Evolutionary conservation across 2,113 vertebrate species (phyloP).

Genomic region (Todiramphus saurophagus): DNA sequence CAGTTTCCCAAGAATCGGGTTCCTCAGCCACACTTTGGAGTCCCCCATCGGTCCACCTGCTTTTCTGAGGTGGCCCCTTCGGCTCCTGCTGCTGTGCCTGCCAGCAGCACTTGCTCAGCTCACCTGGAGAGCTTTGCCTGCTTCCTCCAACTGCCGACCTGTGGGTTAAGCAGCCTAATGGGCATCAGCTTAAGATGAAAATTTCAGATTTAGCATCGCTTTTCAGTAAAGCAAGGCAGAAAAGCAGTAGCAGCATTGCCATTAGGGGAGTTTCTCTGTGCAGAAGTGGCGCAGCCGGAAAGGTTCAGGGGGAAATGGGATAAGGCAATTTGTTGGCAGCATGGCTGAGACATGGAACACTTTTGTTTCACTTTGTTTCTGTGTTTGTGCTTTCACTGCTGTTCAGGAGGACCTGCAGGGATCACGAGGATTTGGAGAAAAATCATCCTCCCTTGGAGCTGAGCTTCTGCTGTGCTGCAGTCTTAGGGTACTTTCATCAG

Average conservation of each 20-base stretch:
- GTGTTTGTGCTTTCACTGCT: neutral
- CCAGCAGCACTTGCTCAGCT: neutral
- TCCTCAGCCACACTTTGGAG: neutral
- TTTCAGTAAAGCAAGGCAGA: neutral
- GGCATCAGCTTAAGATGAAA: neutral
- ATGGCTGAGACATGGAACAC: neutral
- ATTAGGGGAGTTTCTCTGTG: neutral
- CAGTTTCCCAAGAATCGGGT: neutral
- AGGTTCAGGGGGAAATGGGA: neutral
- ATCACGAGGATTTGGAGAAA: neutral
- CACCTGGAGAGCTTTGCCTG: neutral
- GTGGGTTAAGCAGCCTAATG: neutral
- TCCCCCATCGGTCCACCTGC: neutral
- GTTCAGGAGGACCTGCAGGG: neutral
- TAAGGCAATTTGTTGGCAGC: neutral
- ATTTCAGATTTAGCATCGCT: neutral
- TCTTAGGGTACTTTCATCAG: neutral
- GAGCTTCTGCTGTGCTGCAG: neutral
- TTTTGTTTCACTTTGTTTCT: neutral
- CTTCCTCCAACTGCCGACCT: neutral
- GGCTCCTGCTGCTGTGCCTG: neutral
- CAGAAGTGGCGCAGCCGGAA: rapidly evolving
- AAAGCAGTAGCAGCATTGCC: neutral
- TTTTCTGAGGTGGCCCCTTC: neutral
- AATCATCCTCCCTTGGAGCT: neutral